These are phyloP conservation scores for Dreissena rostriformis DNA, from an alignment of 1,140 invertebrate genomes.

Conservation along the genomic window DNA sequence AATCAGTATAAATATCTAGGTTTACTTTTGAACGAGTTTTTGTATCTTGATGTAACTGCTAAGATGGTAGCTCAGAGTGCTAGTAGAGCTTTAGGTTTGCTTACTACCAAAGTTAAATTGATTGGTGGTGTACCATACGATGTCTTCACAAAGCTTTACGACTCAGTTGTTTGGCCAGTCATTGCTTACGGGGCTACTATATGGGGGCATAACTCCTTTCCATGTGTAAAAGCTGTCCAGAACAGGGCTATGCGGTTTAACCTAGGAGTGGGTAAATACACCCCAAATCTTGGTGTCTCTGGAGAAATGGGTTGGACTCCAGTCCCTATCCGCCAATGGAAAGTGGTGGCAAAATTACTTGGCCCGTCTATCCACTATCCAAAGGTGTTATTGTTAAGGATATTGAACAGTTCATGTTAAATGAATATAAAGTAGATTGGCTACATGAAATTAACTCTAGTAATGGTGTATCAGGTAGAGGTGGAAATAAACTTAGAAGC, in stretches of 20 bases:
- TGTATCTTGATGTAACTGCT: conserved; percentile 10
- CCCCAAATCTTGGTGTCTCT: conserved; percentile 15
- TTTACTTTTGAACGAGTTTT: conserved; percentile 6
- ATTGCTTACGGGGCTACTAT: conserved; percentile 23
- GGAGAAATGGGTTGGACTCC: conserved; percentile 39
- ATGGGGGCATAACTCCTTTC: conserved; percentile 13
- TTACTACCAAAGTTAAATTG: conserved; percentile 4
- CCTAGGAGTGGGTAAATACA: conserved; percentile 29
- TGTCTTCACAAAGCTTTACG: conserved; percentile 31
- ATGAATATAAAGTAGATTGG: too few relatives aligned
- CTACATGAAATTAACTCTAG: too few relatives aligned
- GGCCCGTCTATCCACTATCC: too few relatives aligned
- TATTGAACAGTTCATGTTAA: too few relatives aligned
- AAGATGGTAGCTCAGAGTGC: conserved; percentile 18
- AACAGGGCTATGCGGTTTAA: conserved; percentile 33
- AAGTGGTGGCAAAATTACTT: not conserved
- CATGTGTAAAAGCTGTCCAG: conserved; percentile 22
- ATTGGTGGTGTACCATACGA: conserved; percentile 20
- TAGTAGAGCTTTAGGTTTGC: conserved; percentile 23
- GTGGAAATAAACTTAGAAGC: too few relatives aligned
- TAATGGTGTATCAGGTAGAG: too few relatives aligned
- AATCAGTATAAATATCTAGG: conserved; percentile 29
- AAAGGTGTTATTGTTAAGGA: too few relatives aligned
- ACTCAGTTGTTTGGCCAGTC: conserved; percentile 36
- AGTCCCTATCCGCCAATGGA: conserved; percentile 27